These are phyloP conservation scores for Poecilia wingei DNA, from an alignment of 2,797 vertebrate genomes.

Conservation along the genomic window DNA sequence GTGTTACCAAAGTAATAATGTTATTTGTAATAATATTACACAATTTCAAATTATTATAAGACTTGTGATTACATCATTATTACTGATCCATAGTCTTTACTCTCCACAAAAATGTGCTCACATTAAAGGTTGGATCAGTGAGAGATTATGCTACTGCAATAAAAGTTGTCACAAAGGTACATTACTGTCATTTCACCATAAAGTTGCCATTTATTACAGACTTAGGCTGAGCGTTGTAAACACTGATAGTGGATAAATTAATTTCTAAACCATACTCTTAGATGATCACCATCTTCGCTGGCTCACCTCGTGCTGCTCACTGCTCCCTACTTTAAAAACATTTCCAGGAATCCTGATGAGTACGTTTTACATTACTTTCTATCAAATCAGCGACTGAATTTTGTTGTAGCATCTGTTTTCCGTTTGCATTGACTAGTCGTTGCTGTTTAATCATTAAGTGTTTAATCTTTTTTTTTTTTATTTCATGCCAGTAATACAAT, in stretches of 20 bases:
- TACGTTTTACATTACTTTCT: constrained; percentile 8
- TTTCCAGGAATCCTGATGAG: neutral
- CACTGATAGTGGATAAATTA: too few species aligned
- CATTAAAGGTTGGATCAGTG: neutral
- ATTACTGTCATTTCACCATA: neutral
- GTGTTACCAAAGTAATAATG: too few species aligned
- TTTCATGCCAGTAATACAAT: constrained; percentile 20
- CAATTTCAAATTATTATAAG: neutral
- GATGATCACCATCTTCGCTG: neutral
- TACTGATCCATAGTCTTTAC: neutral
- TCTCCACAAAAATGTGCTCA: neutral
- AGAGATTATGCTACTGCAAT: neutral
- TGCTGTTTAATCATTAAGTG: neutral
- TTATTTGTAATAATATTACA: too few species aligned
- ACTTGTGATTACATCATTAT: neutral
- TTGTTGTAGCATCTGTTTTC: neutral
- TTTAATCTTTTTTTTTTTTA: constrained; percentile 19
- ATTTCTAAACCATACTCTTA: too few species aligned
- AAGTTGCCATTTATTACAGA: neutral
- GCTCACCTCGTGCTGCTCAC: neutral
- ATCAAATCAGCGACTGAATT: constrained; percentile 29
- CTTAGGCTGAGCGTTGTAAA: too few species aligned
- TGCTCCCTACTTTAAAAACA: neutral
- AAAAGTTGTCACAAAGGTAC: neutral
- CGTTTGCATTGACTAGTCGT: constrained; percentile 17